phyloP scores from a whole-genome alignment of 1,140 invertebrate species.

The Mesaphorura yosii region DNA sequence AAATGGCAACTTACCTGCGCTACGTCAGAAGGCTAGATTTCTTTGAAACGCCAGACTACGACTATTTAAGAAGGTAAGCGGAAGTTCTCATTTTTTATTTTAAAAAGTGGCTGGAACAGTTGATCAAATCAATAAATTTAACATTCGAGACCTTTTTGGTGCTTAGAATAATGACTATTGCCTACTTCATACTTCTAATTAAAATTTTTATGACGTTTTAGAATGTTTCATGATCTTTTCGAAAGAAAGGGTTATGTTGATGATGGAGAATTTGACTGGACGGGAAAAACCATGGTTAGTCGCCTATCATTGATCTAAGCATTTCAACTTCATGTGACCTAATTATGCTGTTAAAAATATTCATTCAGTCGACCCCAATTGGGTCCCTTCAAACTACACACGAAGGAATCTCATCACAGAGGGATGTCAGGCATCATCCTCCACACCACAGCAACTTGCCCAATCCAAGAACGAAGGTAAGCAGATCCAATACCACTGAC shows the following conservation, averaged over 20 bases:
- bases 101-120: too few relatives aligned
- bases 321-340: background rate
- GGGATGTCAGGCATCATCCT: conserved; percentile 47
- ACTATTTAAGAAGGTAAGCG: conserved; percentile 92
- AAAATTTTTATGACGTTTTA: too few relatives aligned
- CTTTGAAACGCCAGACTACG: conserved; percentile 99
- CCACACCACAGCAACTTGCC: conserved; percentile 21
- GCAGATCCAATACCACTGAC: conserved; percentile 10
- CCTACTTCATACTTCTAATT: too few relatives aligned
- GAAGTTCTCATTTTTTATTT: too few relatives aligned
- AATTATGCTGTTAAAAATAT: too few relatives aligned
- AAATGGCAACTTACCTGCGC: conserved; percentile 92
- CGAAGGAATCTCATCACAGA: conserved; percentile 77
- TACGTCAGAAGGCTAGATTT: conserved; percentile 97
- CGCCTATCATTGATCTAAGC: background rate
- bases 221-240: conserved; percentile 88
- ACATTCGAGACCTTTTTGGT: too few relatives aligned
- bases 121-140: too few relatives aligned
- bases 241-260: conserved; percentile 82
- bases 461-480: conserved; percentile 61
- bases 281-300: conserved; percentile 75
- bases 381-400: conserved; percentile 78
- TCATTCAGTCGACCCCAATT: conserved; percentile 84
- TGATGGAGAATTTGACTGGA: conserved; percentile 97
- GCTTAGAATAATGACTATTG: too few relatives aligned